Base-by-base conservation (phyloP, 2,113 vertebrate genomes). In the Morone chrysops region DNA sequence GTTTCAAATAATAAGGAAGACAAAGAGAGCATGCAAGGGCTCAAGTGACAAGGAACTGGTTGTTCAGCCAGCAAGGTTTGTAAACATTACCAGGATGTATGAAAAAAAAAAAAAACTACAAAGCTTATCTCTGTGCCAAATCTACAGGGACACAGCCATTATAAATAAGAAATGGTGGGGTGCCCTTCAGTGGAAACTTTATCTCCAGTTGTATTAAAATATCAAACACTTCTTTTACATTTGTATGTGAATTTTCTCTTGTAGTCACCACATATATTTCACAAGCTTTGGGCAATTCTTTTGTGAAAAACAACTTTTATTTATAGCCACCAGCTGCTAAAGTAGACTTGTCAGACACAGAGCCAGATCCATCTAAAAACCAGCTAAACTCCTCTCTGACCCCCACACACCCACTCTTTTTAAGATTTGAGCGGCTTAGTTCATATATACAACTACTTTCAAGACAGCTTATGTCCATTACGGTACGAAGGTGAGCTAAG, bases 21-120 rank as follows among this genome's bases (percentile, higher is more conserved):
- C 80, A 87, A 79, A 78, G 56, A 72, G 48, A 85, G 38, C 0
- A 8, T 20, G 31, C 1, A 5, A 63, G 25, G 50, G 84, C 71
- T 92, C 83, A 78, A 74, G 75, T 87, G 70, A 83, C 72, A 45
- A 65, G 31, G 72, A 87, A 86, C 86, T 38, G 36, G 70, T 86
- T 88, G 68, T 77, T 81, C 71, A 53, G 59, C 59, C 68, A 31
- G 38, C 10, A 20, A 25, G 73, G 57, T 80, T 78, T 72, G 51
- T 81, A 2, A 60, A 48, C 50, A 48, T 75, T 20, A 68, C 62
- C 67, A 20, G 59, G 48, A 51, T 62, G 41, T 79, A 65, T 66
- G 8, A 8, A 18, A 48, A 38, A 36, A n/a, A 71, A 61, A 13
- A 13, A 47, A 61, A 31, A 31, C 59, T 56, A 43, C 54, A 81